Base-by-base conservation (phyloP, 2,797 vertebrate genomes). In the Limosa lapponica region DNA sequence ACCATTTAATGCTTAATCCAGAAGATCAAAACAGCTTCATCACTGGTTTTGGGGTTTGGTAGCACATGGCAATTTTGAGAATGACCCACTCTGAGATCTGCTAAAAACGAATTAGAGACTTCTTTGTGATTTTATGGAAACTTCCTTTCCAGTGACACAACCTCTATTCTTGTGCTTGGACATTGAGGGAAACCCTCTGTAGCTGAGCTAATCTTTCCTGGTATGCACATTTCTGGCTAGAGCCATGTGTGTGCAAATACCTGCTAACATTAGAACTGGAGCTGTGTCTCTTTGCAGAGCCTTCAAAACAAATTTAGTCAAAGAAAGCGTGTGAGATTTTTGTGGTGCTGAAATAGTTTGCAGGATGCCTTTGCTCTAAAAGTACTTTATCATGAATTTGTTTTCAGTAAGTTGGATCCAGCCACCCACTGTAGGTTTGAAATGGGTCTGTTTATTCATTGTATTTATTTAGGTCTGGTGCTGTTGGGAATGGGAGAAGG, bases 241-340 rank as follows among this genome's bases (percentile, higher is more conserved):
- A 93, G 9, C 41, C 39, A 30, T 54, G 19, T 90, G 55, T 52
- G 28, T 82, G 44, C 39, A 75, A 58, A 90, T 79, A 71, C 64
- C 81, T 86, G 32, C 89, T 93, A 93, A 90, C 85, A 80, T 89
- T 94, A 89, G 90, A 89, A 69, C 18, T 25, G 15, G 59, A 89
- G 15, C 62, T 59, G 6, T 64, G 81, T 62, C 85, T 74, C 88
- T 73, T 22, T 89, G 70, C 48, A 74, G 74, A 80, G 70, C 52
- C 44, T 94, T 86, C 69, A 82, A 79, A 71, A 82, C 46, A 82
- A 81, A 89, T 52, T 66, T 89, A 87, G 30, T 79, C n/a, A 25
- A 62, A 91, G 67, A 87, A 90, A 82, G 20, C 41, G 10, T 61
- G 46, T 59, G 58, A 84, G 62, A 57, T 77, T 80, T 91, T 80